These are phyloP conservation scores for Phrynocephalus versicolor DNA, from an alignment of 2,113 vertebrate species.

Conservation along the genomic window DNA sequence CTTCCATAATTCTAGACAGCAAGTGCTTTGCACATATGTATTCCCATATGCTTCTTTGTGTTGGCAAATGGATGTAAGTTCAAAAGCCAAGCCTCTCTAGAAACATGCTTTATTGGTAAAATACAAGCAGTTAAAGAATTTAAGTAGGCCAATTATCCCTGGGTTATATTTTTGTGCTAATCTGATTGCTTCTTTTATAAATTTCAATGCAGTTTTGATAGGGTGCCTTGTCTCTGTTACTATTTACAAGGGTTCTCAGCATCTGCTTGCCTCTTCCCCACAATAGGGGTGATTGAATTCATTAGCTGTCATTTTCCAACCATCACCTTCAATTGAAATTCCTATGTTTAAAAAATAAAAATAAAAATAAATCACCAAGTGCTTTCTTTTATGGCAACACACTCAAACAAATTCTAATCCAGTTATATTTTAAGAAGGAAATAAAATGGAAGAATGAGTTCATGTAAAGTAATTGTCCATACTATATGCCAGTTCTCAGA, in stretches of 20 bases:
- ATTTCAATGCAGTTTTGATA: not conserved
- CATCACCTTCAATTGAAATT: not conserved
- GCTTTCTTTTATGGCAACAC: too few relatives aligned
- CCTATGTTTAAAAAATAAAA: not conserved
- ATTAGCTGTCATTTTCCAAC: not conserved
- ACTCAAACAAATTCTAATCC: too few relatives aligned
- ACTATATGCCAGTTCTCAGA: too few relatives aligned
- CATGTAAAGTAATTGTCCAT: not conserved
- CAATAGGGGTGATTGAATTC: not conserved
- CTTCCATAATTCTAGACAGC: not conserved
- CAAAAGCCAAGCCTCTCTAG: not conserved
- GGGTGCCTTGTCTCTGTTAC: not conserved
- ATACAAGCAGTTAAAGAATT: not conserved
- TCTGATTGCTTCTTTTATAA: not conserved
- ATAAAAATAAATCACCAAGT: not conserved
- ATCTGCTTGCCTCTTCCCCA: not conserved
- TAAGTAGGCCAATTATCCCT: slow-evolving; percentile 8
- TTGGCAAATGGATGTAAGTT: not conserved
- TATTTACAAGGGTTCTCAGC: not conserved
- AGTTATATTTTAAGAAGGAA: too few relatives aligned
- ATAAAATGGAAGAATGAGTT: too few relatives aligned
- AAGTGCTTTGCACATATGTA: not conserved
- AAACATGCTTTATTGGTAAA: slow-evolving; percentile 11
- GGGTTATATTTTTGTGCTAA: not conserved
- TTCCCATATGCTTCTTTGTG: not conserved